Evolutionary conservation across 2,797 vertebrate species (phyloP), one percentile per base, ranked within the genome.

Genomic region (Cottoperca gobio): DNA sequence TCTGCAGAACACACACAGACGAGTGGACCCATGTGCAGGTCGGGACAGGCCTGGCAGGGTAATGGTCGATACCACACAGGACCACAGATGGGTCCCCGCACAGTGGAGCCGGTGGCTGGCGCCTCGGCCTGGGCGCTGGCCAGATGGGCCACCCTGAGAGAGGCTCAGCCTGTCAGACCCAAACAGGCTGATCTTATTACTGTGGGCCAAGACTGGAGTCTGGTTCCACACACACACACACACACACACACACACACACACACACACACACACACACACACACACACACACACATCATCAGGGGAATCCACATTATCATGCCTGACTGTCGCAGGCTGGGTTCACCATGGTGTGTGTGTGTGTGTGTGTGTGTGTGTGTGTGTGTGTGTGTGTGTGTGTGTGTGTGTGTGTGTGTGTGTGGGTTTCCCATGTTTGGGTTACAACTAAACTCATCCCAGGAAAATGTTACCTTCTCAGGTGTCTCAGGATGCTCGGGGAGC

Each of bases 121-220:
- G 81, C 85, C 69, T 8, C 13, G 46, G 76, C 73, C 86, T 84
- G 87, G 89, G 70, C 49, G 3, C 76, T 53, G 80, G 85, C 89
- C 92, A 93, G 91, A 92, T 93, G 92, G 93, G 91, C 91, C 93
- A 92, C 91, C 91, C 89, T 90, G 87, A 85, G 81, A 83, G 88
- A 70, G 67, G 80, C 87, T 84, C 75, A 85, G 90, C 48, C 82
- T 83, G 84, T 84, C 81, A 31, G 81, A 78, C 81, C 88, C 86
- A 85, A 88, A 80, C 87, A 92, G 83, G 79, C 81, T 83, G 90
- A 91, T 93, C 91, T 60, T 79, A 84, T 93, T 92, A 93, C 92
- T 69, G 64, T 33, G 79, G 86, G 88, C 86, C 85, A 81, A 81
- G 78, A 53, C 78, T 65, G 82, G 83, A 86, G 88, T 88, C 89